Base-by-base conservation (phyloP, 2,113 vertebrate genomes). In the Microtus ochrogaster region DNA sequence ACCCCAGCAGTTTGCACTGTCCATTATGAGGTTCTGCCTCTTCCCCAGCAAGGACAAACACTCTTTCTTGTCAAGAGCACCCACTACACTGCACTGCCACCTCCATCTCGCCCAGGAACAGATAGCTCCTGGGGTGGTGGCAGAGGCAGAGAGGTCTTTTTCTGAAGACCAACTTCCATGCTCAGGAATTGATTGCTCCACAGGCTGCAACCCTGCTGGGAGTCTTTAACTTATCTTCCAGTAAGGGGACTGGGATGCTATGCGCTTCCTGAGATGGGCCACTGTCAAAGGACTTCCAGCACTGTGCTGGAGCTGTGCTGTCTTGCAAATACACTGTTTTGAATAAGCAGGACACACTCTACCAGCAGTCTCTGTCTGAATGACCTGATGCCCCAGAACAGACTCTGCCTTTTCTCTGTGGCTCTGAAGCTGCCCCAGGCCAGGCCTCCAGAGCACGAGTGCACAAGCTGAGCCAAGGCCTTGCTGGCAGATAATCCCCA, bases 401-500 rank as follows among this genome's bases (percentile, higher is more conserved):
- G 86, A 63, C 85, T 95, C 83, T 47, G 83, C 49, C 77, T 93
- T 96, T 89, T 44, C 26, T 94, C 33, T 93, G 39, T 86, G 70
- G 84, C 74, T 92, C 36, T 44, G 55, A 86, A 77, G 90, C 72
- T 65, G 39, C 70, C 78, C 73, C 13, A 9, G 95, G 81, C 94
- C 94, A 93, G 92, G 84, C 96, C 92, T 90, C 70, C 76, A 30
- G 94, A 96, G 96, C 95, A 94, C 55, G 74, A 97, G 94, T 90
- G 96, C 82, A 49, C 3, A 0, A 30, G 49, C 14, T 0, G n/a
- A 94, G 95, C 96, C 96, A 96, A 97, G 87, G 86, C 89, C 91
- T 88, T 0, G 66, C 91, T 97, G 97, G 97, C 97, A 96, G 93
- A 91, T 91, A 78, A 74, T 97, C 94, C 79, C 93, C 21, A 8